phyloP scores from a whole-genome alignment of 2,113 vertebrate species.

The Coptodon rendalli region DNA sequence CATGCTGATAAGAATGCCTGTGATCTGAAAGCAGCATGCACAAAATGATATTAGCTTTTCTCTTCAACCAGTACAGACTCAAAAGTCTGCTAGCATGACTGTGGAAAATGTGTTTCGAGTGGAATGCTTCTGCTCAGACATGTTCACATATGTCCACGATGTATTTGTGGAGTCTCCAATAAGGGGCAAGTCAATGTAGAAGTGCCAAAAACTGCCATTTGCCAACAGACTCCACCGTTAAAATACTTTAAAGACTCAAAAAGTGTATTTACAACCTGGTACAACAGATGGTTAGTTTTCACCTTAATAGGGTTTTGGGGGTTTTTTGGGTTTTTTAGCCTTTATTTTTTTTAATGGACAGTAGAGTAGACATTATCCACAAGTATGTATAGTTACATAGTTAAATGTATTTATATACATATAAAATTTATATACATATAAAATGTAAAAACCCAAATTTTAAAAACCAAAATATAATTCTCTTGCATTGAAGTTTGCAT shows the following conservation, averaged over 20 bases:
- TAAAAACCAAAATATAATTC: no score
- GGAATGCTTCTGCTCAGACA: neutral
- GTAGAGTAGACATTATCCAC: neutral
- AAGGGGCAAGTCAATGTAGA: neutral
- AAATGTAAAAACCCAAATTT: neutral
- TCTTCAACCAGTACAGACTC: neutral
- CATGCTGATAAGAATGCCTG: neutral
- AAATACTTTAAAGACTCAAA: neutral
- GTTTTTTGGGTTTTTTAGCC: rapidly evolving
- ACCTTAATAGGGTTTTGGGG: neutral
- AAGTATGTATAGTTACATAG: neutral
- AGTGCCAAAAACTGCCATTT: neutral
- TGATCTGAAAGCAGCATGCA: neutral
- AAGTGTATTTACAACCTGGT: neutral
- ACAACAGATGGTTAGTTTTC: neutral
- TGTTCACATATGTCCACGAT: neutral
- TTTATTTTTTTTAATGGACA: neutral
- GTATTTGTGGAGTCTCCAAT: neutral
- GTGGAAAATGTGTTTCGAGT: neutral
- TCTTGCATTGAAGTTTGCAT: neutral
- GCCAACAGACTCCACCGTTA: neutral
- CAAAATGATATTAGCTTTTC: neutral
- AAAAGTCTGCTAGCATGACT: neutral
- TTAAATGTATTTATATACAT: neutral
- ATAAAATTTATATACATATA: no score